Conservation (phyloP, 1,140 invertebrate genomes). For the Atopsyche davidsoni region DNA sequence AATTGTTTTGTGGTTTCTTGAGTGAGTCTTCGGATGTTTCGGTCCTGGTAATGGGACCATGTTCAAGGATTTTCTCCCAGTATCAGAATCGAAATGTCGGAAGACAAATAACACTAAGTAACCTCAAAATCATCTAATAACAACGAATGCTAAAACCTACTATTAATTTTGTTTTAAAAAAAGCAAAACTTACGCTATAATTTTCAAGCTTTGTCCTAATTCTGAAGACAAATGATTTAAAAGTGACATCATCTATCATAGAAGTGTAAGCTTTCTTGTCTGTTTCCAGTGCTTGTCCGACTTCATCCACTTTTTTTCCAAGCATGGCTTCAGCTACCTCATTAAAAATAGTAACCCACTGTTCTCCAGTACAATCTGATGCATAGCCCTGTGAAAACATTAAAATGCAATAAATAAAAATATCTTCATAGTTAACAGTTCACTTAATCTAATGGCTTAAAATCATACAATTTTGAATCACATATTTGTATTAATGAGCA, state of each 20-base stretch:
- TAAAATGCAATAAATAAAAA: conserved; percentile 20
- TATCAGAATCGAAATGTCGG: no score
- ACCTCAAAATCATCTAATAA: background rate
- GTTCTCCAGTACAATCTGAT: conserved; percentile 67
- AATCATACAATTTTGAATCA: no score
- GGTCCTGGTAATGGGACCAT: no score
- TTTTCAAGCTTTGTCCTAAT: conserved; percentile 82
- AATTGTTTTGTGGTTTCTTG: no score
- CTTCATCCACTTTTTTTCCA: conserved; percentile 67
- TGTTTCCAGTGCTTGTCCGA: conserved; percentile 63
- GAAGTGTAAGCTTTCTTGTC: conserved; percentile 54
- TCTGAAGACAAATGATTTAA: conserved; percentile 75
- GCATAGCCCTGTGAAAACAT: conserved; percentile 35
- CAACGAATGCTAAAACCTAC: no score
- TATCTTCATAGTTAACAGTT: no score
- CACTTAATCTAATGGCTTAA: no score
- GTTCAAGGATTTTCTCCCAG: no score
- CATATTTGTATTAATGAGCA: no score
- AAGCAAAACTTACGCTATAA: conserved; percentile 67
- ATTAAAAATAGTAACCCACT: conserved; percentile 87
- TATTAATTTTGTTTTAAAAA: background rate
- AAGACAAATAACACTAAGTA: background rate
- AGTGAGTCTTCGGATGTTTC: no score
- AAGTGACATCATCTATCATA: conserved; percentile 67
- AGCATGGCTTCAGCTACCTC: conserved; percentile 79